A percentile compares a stretch with the other conserved stretches of the same genome.
phyloP scores from a whole-genome alignment of 2,797 vertebrate genomes.

The Coilia nasus region DNA sequence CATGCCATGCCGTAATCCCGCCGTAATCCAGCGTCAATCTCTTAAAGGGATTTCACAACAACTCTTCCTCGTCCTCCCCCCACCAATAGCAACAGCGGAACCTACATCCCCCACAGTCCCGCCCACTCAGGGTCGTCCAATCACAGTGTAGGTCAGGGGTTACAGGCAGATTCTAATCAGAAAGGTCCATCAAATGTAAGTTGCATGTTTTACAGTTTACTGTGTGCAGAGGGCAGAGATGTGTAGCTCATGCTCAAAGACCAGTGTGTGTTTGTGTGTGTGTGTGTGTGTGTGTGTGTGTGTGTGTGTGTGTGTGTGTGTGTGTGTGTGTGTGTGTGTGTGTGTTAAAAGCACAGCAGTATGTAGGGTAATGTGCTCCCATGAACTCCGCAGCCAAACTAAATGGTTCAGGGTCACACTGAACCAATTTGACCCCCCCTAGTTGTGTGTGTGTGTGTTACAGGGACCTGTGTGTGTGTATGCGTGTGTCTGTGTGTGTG shows the following conservation, averaged over 20 bases:
- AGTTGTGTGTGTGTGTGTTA: background rate
- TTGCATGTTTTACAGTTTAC: background rate
- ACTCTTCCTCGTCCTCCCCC: constrained; percentile 55
- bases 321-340: too few species aligned
- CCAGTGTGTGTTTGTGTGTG: too few species aligned
- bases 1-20: constrained; percentile 62
- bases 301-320: too few species aligned
- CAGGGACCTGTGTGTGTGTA: background rate
- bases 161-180: background rate
- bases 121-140: background rate
- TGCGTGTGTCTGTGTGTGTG: background rate
- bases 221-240: background rate
- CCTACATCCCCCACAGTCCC: background rate
- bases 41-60: constrained; percentile 63
- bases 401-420: background rate
- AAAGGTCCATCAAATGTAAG: background rate
- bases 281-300: too few species aligned
- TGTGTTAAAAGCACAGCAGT: background rate
- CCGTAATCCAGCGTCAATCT: constrained; percentile 66
- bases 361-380: background rate
- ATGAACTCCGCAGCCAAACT: background rate
- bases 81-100: background rate
- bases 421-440: background rate
- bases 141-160: background rate
- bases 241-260: too few species aligned